These are phyloP conservation scores for Flexamia atlantica DNA, from an alignment of 2,888 invertebrate genomes.

Conservation along the genomic window DNA sequence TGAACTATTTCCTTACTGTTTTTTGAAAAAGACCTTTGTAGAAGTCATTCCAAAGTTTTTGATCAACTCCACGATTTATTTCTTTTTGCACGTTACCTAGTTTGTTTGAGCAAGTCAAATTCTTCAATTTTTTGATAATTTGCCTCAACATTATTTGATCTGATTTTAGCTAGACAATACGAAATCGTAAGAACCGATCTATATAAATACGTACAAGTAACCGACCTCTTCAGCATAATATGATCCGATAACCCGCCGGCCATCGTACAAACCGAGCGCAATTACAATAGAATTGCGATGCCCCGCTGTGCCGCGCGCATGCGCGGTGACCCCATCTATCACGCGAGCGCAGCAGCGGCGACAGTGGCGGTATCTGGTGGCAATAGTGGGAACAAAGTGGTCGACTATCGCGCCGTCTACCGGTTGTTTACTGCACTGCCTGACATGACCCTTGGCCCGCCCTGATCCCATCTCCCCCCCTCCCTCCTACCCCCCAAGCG, in stretches of 20 bases:
- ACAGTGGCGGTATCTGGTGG: conserved; percentile 29
- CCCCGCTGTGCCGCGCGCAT: background rate
- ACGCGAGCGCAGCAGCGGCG: too few species aligned
- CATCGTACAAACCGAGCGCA: background rate
- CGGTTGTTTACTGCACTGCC: conserved; percentile 28
- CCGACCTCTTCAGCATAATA: background rate
- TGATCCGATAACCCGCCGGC: background rate
- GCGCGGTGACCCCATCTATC: background rate
- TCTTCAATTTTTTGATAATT: too few species aligned
- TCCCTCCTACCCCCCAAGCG: background rate
- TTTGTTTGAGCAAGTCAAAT: too few species aligned
- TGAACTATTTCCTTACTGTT: too few species aligned
- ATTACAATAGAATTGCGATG: conserved; percentile 8
- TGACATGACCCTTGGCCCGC: conserved; percentile 5
- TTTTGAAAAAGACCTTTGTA: too few species aligned
- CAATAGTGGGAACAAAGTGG: conserved; percentile 40
- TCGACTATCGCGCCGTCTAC: conserved; percentile 19
- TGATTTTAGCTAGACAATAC: too few species aligned
- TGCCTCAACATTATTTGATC: too few species aligned
- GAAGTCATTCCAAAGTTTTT: too few species aligned
- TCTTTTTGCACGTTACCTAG: too few species aligned
- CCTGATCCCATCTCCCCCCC: background rate
- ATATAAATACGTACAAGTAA: too few species aligned
- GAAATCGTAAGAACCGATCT: too few species aligned
- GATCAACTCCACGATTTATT: too few species aligned